phyloP scores from a whole-genome alignment of 2,888 invertebrate species.

The Agrotis clavis region DNA sequence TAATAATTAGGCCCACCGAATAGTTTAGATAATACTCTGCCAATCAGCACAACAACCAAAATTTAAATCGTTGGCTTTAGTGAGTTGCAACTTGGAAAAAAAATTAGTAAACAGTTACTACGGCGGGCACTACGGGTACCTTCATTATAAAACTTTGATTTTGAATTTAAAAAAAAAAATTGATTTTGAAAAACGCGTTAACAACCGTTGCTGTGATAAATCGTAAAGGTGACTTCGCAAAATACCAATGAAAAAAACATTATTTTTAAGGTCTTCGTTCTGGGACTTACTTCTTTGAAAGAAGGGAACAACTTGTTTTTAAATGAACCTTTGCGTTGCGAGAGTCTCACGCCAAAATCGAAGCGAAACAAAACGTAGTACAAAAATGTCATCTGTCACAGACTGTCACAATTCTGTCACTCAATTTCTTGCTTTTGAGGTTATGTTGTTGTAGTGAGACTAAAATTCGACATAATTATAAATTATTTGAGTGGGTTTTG shows the following conservation, averaged over 20 bases:
- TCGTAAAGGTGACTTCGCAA: background rate
- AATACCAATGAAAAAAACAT: background rate
- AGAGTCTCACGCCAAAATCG: background rate
- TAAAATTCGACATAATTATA: background rate
- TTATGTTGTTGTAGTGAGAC: slow-evolving; percentile 44
- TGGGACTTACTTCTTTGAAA: background rate
- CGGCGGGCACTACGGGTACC: too few species aligned
- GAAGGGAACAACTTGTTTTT: background rate
- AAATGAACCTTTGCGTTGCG: background rate
- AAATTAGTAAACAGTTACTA: too few species aligned
- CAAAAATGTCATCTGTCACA: slow-evolving; percentile 6
- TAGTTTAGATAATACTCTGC: too few species aligned
- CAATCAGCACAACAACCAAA: too few species aligned
- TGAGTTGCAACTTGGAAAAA: too few species aligned
- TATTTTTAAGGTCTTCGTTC: too few species aligned
- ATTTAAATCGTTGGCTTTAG: too few species aligned
- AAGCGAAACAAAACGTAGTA: slow-evolving; percentile 26
- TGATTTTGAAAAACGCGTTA: background rate
- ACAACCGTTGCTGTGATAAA: background rate
- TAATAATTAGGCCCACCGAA: too few species aligned
- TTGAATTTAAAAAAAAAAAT: too few species aligned
- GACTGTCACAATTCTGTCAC: slow-evolving; percentile 8
- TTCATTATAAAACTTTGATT: too few species aligned
- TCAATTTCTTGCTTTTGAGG: slow-evolving; percentile 26
- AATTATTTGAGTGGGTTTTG: background rate